Conservation (phyloP, 2,888 invertebrate species). For the Bibio marci region DNA sequence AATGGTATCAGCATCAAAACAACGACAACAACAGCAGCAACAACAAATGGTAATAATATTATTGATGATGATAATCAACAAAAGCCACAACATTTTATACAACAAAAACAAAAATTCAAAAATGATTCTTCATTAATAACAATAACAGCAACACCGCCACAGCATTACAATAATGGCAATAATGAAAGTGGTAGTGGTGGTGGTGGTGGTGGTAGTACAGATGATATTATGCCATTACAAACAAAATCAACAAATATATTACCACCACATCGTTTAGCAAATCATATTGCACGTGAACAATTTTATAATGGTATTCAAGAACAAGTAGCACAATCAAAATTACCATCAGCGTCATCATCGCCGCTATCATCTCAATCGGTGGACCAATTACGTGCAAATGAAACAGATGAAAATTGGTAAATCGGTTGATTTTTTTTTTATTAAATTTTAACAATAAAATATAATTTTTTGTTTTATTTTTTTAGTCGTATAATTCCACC, state of each 20-base stretch:
- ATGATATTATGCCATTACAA: conserved; percentile 2
- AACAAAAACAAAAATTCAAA: too few relatives aligned
- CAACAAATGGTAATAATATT: too few relatives aligned
- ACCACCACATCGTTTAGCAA: conserved; percentile 5
- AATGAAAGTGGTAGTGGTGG: too few relatives aligned
- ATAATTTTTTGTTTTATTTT: background rate
- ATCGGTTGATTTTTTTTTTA: background rate
- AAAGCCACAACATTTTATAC: too few relatives aligned
- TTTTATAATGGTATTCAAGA: conserved; percentile 6
- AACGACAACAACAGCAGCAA: too few relatives aligned
- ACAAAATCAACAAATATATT: conserved; percentile 1
- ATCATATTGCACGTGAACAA: conserved; percentile 5
- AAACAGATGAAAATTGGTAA: conserved; percentile 4
- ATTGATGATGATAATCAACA: too few relatives aligned
- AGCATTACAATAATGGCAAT: too few relatives aligned
- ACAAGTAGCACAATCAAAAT: background rate
- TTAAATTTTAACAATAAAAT: background rate
- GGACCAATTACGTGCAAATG: background rate
- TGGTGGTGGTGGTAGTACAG: too few relatives aligned
- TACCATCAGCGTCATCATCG: background rate
- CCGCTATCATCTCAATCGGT: background rate
- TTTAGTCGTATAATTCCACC: conserved; percentile 6
- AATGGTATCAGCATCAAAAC: too few relatives aligned
- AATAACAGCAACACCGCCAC: too few relatives aligned
- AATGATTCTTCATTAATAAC: too few relatives aligned